Base-by-base conservation (phyloP, 1,140 invertebrate genomes). In the Drusus annulatus region DNA sequence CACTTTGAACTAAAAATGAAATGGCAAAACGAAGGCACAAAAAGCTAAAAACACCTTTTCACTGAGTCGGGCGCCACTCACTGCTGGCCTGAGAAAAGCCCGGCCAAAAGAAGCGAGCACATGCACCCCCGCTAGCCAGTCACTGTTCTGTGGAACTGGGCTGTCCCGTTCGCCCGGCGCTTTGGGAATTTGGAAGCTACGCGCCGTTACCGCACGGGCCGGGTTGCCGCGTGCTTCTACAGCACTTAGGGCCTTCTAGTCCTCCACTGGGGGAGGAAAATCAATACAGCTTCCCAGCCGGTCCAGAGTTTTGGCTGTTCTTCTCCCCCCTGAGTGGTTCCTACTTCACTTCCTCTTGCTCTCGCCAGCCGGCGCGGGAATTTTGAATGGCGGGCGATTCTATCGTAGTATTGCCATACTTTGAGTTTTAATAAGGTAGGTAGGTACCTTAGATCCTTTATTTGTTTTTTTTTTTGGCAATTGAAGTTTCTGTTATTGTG, bases 241-340 rank as follows among this genome's bases (percentile, higher is more conserved):
- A 68, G n/a, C 58, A 65, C 28, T 80, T 80, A 28, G 1, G 71
- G 28, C 31, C 56, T 73, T 74, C 45, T 60, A 45, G 17, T 19
- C 16, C 50, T 50, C 17, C 23, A 50, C 65, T 17, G n/a, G 2
- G 58, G 31, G 73, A 21, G 19, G 75, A 83, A 80, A 83, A 83
- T 83, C 81, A 80, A 83, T 83, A 83, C 81, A 83, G 81, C 81
- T 76, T 83, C 81, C 62, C 69, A 16, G 36, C 63, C 69, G 54
- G 81, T 83, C 81, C 81, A 83, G 54, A 51, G 68, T 1, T 71
- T 45, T 17, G 45, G 45, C 36, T 19, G n/a, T 28, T 28, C 25
- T 28, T 28, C 25, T 28, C 25, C 5, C 25, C 25, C 25, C 25
- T n/a, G n/a, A n/a, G n/a, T n/a, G n/a, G n/a, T n/a, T n/a, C 25